Conservation (phyloP, 1,140 invertebrate species). For the Prorops nasuta region DNA sequence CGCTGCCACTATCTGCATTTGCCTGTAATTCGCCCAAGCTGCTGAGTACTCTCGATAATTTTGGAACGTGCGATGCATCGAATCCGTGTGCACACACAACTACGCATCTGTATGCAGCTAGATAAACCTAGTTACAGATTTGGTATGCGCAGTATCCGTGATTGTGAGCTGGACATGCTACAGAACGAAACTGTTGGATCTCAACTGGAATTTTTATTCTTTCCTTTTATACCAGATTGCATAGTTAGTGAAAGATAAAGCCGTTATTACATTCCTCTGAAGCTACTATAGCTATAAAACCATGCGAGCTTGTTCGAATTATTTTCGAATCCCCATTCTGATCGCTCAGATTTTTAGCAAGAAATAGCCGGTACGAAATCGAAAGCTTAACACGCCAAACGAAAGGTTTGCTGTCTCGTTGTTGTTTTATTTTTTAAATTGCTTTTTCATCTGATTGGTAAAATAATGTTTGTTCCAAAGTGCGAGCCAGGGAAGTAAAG, state of each 20-base stretch:
- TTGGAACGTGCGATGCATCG: slow-evolving; percentile 44
- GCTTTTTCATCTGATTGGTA: too few relatives aligned
- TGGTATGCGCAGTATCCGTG: slow-evolving; percentile 29
- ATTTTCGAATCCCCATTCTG: too few relatives aligned
- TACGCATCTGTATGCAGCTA: slow-evolving; percentile 28
- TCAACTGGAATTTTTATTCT: slow-evolving; percentile 6
- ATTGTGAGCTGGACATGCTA: slow-evolving; percentile 24
- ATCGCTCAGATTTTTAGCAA: too few relatives aligned
- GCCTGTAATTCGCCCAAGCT: slow-evolving; percentile 38
- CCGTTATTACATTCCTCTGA: too few relatives aligned
- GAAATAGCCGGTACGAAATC: too few relatives aligned
- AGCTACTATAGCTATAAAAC: too few relatives aligned
- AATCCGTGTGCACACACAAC: slow-evolving; percentile 28
- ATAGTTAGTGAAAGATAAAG: too few relatives aligned
- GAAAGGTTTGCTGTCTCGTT: too few relatives aligned
- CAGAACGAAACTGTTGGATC: slow-evolving; percentile 19
- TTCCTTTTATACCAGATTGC: too few relatives aligned
- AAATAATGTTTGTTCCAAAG: neutral
- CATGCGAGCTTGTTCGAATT: too few relatives aligned
- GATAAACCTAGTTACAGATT: slow-evolving; percentile 38
- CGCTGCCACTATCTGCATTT: slow-evolving; percentile 23
- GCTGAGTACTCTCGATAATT: slow-evolving; percentile 45
- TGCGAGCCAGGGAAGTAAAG: neutral
- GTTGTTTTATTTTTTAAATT: too few relatives aligned
- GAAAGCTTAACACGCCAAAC: too few relatives aligned